A percentile compares a stretch with the other conserved stretches of the same genome.
Conservation (phyloP, 1,140 invertebrate species). For the Drosophila malerkotliana region DNA sequence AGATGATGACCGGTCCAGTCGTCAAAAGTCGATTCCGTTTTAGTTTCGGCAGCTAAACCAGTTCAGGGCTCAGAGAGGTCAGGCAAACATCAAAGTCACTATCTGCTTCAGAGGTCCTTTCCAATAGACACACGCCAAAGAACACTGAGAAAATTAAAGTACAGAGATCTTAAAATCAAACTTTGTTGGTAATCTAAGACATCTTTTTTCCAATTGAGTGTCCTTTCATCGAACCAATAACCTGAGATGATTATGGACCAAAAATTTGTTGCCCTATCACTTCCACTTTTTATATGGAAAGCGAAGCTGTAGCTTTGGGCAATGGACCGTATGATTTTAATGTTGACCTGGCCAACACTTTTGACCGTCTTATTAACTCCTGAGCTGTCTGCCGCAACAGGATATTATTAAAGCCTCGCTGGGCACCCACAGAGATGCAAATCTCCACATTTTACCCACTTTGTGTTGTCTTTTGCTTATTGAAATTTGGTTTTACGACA, state of each 20-base stretch:
- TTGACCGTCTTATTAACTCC: slow-evolving; percentile 56
- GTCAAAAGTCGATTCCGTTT: slow-evolving; percentile 18
- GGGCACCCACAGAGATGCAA: slow-evolving; percentile 43
- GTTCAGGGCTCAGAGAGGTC: slow-evolving; percentile 16
- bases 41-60: slow-evolving; percentile 25
- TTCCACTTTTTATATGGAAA: slow-evolving; percentile 76
- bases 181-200: too few relatives aligned
- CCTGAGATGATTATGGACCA: slow-evolving; percentile 26
- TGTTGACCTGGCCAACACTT: slow-evolving; percentile 45
- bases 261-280: slow-evolving; percentile 36
- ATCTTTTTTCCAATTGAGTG: background rate
- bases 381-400: slow-evolving; percentile 10
- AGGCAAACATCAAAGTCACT: slow-evolving; percentile 67
- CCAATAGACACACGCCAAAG: background rate
- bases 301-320: slow-evolving; percentile 58
- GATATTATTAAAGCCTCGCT: slow-evolving; percentile 49
- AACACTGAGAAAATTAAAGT: background rate
- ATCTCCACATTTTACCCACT: slow-evolving; percentile 24
- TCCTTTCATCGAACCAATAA: slow-evolving; percentile 47
- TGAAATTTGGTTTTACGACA: slow-evolving; percentile 76
- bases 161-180: background rate
- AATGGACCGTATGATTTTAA: slow-evolving; percentile 81
- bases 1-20: slow-evolving; percentile 26
- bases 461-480: slow-evolving; percentile 55
- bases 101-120: slow-evolving; percentile 18